Base-by-base conservation (phyloP, 2,113 vertebrate genomes). In the Dasypus novemcinctus region DNA sequence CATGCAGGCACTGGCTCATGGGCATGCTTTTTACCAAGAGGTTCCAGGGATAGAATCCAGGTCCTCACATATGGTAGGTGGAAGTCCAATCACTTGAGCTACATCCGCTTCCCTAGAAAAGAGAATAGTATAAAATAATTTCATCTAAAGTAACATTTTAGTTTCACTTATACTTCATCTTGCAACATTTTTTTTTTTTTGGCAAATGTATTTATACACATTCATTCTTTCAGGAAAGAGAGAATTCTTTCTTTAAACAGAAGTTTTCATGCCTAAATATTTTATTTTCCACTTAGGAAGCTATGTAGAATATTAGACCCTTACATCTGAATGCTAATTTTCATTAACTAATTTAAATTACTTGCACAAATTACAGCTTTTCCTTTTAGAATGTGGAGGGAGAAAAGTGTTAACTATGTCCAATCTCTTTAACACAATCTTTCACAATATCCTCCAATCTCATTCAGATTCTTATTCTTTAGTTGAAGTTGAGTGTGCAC, bases 261-360 rank as follows among this genome's bases (percentile, higher is more conserved):
- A 91, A 83, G 71, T 31, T 59, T 96, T 95, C 93, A 84, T 43
- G 91, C 63, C 74, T 61, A 46, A 94, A 86, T 74, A 68, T 74
- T 90, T 91, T 93, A 68, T 72, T 87, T 95, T 80, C 83, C 31
- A 61, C 82, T 83, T 80, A 94, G 81, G 76, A 92, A 81, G 49
- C 29, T 76, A 27, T 75, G 68, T 29, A 69, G 43, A 83, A 83
- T 78, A 91, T 90, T 57, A 96, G 76, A 75, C 61, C 13, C 27
- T 82, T 25, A 27, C 72, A 93, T 89, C 74, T 91, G 90, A 95
- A 91, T 96, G 57, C 36, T 91, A 93, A 89, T 93, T 90, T 91
- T 93, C 82, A 81, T 91, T 93, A 57, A 72, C 76, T 89, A 66
- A 91, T 41, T 84, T 87, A 92, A 96, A 93, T 78, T 81, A 84